Percentiles rank a stretch among this genome's conserved stretches.
Evolutionary conservation across 2,797 vertebrate genomes (phyloP).

Genomic region (Emydoidea blandingii): DNA sequence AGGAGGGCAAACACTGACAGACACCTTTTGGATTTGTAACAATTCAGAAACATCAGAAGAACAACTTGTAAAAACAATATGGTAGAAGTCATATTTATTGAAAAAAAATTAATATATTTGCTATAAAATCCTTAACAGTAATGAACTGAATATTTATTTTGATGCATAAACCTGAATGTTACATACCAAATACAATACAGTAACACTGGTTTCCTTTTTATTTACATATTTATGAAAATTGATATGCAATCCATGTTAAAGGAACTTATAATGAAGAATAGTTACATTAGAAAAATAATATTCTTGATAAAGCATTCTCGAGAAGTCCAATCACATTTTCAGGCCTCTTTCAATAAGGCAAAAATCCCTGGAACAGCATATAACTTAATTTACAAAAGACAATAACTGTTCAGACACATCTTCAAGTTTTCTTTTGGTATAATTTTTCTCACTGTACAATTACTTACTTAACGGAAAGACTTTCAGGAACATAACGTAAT

Average conservation of each 20-base stretch:
- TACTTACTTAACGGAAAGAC: slow-evolving; percentile 78
- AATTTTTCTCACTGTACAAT: slow-evolving; percentile 79
- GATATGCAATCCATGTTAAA: slow-evolving; percentile 84
- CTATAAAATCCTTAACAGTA: slow-evolving; percentile 88
- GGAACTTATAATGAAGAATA: slow-evolving; percentile 82
- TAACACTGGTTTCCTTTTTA: slow-evolving; percentile 82
- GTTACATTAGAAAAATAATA: slow-evolving; percentile 89
- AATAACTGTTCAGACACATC: slow-evolving; percentile 81
- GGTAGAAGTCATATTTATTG: slow-evolving; percentile 88
- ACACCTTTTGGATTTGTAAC: background rate
- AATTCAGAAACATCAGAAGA: slow-evolving; percentile 33
- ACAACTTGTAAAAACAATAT: slow-evolving; percentile 65
- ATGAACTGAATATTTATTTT: slow-evolving; percentile 85
- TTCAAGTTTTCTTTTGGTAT: slow-evolving; percentile 87
- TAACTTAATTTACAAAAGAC: slow-evolving; percentile 87
- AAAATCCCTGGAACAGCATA: slow-evolving; percentile 84
- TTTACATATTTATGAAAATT: slow-evolving; percentile 87
- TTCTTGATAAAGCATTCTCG: slow-evolving; percentile 86
- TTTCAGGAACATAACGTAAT: slow-evolving; percentile 77
- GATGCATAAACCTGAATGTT: slow-evolving; percentile 86
- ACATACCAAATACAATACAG: slow-evolving; percentile 87
- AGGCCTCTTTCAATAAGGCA: slow-evolving; percentile 85
- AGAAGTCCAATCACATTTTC: slow-evolving; percentile 82
- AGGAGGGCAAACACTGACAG: background rate
- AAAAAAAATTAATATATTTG: slow-evolving; percentile 85